Evolutionary conservation across 1,140 invertebrate genomes (phyloP).

Genomic region (Chlorops oryzae): DNA sequence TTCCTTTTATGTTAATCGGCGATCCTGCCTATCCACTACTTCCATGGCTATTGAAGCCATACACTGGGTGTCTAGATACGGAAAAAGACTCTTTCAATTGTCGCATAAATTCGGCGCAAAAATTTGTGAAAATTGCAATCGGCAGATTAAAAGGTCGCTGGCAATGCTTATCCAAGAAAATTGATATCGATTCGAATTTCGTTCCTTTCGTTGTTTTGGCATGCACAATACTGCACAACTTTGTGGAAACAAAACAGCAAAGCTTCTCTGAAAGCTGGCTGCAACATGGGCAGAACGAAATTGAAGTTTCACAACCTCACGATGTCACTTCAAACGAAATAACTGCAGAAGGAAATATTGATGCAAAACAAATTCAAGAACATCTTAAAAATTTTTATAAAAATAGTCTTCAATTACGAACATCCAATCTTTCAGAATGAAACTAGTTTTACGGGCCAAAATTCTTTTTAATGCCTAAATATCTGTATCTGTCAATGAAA

Average conservation of each 20-base stretch:
- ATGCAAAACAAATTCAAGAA: not conserved
- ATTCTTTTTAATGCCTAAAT: too few species aligned
- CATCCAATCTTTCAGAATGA: too few species aligned
- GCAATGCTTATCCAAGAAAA: conserved; percentile 19
- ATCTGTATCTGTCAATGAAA: too few species aligned
- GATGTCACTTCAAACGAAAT: not conserved
- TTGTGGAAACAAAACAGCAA: conserved; percentile 11
- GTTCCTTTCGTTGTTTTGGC: conserved; percentile 18
- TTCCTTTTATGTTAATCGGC: conserved; percentile 17
- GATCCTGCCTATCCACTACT: conserved; percentile 22
- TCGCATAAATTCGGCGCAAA: conserved; percentile 16
- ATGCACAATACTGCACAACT: conserved; percentile 24
- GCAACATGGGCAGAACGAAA: not conserved
- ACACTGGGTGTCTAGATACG: not conserved
- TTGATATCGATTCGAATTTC: conserved; percentile 22
- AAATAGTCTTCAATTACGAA: not conserved
- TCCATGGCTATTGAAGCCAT: conserved; percentile 16
- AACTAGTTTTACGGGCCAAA: too few species aligned
- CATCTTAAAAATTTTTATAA: not conserved
- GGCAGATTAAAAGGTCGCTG: conserved; percentile 29
- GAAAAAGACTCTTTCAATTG: conserved; percentile 20
- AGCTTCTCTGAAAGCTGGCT: not conserved
- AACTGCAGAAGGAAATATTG: not conserved
- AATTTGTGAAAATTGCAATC: conserved; percentile 27
- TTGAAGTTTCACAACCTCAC: not conserved